These are phyloP conservation scores for Solea senegalensis DNA, from an alignment of 2,113 vertebrate genomes.

Conservation along the genomic window DNA sequence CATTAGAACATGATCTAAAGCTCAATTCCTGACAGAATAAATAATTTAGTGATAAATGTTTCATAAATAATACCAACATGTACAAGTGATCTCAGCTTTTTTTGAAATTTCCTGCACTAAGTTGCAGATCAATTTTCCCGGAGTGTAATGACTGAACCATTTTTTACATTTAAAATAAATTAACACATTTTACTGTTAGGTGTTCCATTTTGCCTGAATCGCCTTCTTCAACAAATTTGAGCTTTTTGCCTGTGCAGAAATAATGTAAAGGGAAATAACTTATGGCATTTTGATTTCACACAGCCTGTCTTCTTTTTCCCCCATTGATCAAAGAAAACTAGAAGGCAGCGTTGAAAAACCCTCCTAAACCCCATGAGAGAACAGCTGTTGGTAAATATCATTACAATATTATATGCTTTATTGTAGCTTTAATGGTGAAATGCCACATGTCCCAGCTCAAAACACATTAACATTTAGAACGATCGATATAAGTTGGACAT, in stretches of 20 bases:
- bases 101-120: neutral
- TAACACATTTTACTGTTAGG: neutral
- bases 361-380: constrained; percentile 55
- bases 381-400: constrained; percentile 84
- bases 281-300: constrained; percentile 61
- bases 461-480: constrained; percentile 81
- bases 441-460: constrained; percentile 74
- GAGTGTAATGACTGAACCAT: neutral
- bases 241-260: constrained; percentile 38
- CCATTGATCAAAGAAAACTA: constrained; percentile 68
- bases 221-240: neutral
- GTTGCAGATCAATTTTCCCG: neutral
- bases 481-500: constrained; percentile 80
- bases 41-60: constrained; percentile 50
- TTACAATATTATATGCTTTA: constrained; percentile 79
- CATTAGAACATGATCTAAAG: constrained; percentile 69
- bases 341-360: constrained; percentile 54
- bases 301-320: constrained; percentile 6
- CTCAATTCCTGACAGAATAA: constrained; percentile 51
- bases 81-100: constrained; percentile 27
- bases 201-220: too few species aligned
- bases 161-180: constrained; percentile 11
- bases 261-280: constrained; percentile 56
- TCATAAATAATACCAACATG: constrained; percentile 54
- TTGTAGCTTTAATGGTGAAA: constrained; percentile 77